Conservation (phyloP, 2,888 invertebrate species). For the Cerastis leucographa region DNA sequence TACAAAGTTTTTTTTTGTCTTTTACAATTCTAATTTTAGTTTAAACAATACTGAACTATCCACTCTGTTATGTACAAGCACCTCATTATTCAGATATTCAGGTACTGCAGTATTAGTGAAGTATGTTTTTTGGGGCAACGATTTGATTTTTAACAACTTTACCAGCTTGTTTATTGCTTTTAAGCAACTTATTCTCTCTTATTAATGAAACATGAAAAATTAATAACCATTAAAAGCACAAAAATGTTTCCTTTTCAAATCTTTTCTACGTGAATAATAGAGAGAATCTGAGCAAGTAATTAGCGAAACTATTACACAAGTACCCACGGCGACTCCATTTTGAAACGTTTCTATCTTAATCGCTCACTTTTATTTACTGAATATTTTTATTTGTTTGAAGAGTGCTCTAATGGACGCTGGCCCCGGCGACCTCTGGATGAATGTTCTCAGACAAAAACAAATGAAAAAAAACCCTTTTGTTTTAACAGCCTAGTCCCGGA, state of each 20-base stretch:
- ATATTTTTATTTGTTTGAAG: slow-evolving; percentile 51
- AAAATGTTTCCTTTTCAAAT: neutral
- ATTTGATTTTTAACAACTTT: neutral
- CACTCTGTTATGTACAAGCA: no score
- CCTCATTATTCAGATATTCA: neutral
- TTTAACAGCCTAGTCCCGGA: slow-evolving; percentile 39
- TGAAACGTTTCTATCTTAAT: slow-evolving; percentile 43
- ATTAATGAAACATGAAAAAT: neutral
- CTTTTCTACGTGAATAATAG: neutral
- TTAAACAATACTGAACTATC: neutral
- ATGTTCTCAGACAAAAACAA: slow-evolving; percentile 50
- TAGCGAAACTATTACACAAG: slow-evolving; percentile 33
- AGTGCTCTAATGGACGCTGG: slow-evolving; percentile 42
- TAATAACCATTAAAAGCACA: neutral
- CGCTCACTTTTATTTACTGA: slow-evolving; percentile 40
- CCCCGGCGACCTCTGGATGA: slow-evolving; percentile 33
- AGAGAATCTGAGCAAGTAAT: slow-evolving; percentile 35
- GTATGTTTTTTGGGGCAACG: neutral
- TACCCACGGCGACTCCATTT: slow-evolving; percentile 18
- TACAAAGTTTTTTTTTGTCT: neutral
- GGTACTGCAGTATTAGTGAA: neutral
- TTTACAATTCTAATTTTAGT: neutral
- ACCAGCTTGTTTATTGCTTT: neutral
- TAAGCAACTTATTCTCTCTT: neutral
- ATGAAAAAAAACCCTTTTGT: slow-evolving; percentile 43